A percentile compares a stretch with the other conserved stretches of the same genome.
phyloP scores from a whole-genome alignment of 2,797 vertebrate genomes.

The Vultur gryphus region DNA sequence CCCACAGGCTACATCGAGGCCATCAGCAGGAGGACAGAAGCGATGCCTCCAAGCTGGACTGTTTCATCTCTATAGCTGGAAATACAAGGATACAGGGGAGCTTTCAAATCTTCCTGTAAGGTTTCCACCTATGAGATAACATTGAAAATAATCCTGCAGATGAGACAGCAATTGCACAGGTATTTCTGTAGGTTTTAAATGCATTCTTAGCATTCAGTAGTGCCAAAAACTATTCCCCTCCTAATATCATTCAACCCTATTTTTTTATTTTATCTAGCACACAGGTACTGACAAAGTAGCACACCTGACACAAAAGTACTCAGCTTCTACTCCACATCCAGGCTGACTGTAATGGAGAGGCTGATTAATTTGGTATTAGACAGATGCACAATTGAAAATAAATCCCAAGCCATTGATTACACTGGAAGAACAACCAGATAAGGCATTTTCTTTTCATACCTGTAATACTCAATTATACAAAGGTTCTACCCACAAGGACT shows the following conservation, averaged over 20 bases:
- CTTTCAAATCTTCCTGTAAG: not conserved
- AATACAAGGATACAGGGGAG: not conserved
- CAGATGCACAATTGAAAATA: not conserved
- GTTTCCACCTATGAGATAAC: not conserved
- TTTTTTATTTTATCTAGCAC: not conserved
- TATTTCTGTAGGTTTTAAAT: not conserved
- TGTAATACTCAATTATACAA: not conserved
- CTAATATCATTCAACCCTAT: not conserved
- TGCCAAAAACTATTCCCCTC: not conserved
- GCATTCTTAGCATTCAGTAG: not conserved
- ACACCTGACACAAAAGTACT: not conserved
- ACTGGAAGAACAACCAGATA: not conserved
- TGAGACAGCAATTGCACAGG: not conserved
- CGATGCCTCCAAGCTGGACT: not conserved
- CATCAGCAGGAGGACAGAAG: not conserved
- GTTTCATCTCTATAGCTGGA: not conserved
- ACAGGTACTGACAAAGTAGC: not conserved
- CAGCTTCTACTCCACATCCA: not conserved
- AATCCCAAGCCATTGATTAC: not conserved
- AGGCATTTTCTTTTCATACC: not conserved
- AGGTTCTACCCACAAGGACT: not conserved
- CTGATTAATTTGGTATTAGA: conserved; percentile 6
- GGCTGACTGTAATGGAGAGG: not conserved
- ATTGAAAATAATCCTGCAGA: not conserved
- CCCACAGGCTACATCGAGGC: not conserved